A percentile compares a stretch with the other conserved stretches of the same genome.
These are phyloP conservation scores for Chascanopsetta lugubris DNA, from an alignment of 2,113 vertebrate genomes.

Conservation along the genomic window DNA sequence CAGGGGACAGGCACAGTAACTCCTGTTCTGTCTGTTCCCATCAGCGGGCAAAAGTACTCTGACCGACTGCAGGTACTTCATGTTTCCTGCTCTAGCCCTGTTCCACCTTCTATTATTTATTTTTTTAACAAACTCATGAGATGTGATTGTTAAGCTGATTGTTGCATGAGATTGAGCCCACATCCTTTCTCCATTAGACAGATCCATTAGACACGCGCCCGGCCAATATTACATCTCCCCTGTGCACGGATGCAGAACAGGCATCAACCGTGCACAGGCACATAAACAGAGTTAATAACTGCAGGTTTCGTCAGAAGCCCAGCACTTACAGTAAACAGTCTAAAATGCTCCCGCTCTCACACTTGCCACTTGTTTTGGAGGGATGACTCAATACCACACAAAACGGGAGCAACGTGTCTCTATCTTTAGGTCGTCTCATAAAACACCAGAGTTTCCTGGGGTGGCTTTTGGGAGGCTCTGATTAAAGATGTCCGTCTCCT, in stretches of 20 bases:
- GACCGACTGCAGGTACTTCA: conserved; percentile 39
- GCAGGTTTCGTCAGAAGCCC: neutral
- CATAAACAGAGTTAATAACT: conserved; percentile 7
- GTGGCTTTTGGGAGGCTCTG: conserved; percentile 6
- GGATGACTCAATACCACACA: neutral
- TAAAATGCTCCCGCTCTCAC: neutral
- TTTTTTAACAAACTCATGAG: conserved; percentile 35
- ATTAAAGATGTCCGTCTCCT: neutral
- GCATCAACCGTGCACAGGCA: conserved; percentile 2
- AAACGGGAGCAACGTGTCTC: neutral
- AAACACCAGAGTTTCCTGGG: neutral
- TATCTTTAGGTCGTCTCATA: neutral
- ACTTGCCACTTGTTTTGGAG: conserved; percentile 1
- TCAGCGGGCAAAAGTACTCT: conserved; percentile 22
- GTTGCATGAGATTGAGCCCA: conserved; percentile 37
- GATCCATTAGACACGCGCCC: conserved; percentile 52
- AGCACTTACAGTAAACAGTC: conserved; percentile 7
- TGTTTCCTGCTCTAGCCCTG: conserved; percentile 18
- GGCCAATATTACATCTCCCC: conserved; percentile 18
- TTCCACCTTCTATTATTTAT: no score
- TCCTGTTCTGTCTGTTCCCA: conserved; percentile 19
- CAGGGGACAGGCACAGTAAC: conserved; percentile 35
- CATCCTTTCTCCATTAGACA: conserved; percentile 59
- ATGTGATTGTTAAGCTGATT: conserved; percentile 27
- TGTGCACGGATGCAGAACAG: conserved; percentile 20